These are phyloP conservation scores for Euzetes globulus DNA, from an alignment of 2,888 invertebrate genomes.

Conservation along the genomic window DNA sequence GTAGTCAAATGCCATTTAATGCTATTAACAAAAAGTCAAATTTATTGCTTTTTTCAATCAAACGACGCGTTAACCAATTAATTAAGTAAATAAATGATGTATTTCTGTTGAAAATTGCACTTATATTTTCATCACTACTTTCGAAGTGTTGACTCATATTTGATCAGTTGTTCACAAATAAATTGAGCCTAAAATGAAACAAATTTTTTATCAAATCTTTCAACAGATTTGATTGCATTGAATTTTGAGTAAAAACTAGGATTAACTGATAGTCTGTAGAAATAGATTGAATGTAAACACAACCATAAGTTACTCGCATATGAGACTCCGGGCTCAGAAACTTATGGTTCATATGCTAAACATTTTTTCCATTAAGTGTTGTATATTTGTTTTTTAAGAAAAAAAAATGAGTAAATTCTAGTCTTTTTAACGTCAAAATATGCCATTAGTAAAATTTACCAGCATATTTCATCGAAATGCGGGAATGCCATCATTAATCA, in stretches of 20 bases:
- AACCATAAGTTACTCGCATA: conserved; percentile 1
- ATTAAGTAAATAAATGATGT: background rate
- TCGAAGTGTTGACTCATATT: background rate
- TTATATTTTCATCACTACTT: no score
- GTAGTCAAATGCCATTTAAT: background rate
- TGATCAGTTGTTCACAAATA: no score
- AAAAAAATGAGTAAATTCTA: background rate
- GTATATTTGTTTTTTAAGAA: background rate
- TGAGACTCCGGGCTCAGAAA: background rate
- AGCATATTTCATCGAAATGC: conserved; percentile 23
- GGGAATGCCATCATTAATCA: conserved; percentile 18
- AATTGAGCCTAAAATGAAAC: background rate
- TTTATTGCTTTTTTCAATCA: background rate
- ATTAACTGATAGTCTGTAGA: background rate
- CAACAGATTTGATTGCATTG: background rate
- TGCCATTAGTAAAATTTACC: background rate
- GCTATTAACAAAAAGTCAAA: background rate
- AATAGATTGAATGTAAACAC: conserved; percentile 14
- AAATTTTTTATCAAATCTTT: background rate
- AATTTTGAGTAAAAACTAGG: background rate
- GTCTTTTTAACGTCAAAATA: background rate
- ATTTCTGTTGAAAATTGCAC: no score
- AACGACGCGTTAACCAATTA: background rate
- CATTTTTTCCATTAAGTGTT: background rate
- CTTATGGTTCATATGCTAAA: background rate